Evolutionary conservation across 1,140 invertebrate genomes (phyloP).

Genomic region (Centruroides vittatus): DNA sequence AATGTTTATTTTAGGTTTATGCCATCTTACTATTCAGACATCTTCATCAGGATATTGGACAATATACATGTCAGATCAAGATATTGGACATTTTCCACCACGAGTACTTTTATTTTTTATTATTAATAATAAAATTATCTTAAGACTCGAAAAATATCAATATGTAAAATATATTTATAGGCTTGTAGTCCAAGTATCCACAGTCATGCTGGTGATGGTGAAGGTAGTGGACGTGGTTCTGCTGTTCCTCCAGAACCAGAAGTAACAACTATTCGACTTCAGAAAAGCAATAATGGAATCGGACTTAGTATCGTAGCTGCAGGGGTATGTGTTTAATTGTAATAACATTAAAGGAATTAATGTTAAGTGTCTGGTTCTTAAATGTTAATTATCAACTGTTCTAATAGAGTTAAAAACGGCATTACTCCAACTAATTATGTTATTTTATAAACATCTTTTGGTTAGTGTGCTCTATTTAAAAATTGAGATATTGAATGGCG

Average conservation of each 20-base stretch:
- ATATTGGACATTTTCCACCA: constrained; percentile 15
- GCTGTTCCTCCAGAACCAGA: constrained; percentile 39
- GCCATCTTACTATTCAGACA: constrained; percentile 73
- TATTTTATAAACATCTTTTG: no score
- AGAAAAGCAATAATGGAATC: constrained; percentile 83
- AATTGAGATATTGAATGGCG: no score
- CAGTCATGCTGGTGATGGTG: constrained; percentile 4
- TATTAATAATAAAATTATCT: background rate
- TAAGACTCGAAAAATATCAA: background rate
- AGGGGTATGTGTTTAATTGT: constrained; percentile 42
- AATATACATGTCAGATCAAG: constrained; percentile 60
- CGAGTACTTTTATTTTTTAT: constrained; percentile 3
- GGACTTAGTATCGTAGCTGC: constrained; percentile 86
- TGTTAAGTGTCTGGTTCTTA: no score
- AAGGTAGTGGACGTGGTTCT: constrained; percentile 2
- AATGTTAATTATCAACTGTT: no score
- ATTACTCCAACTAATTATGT: no score
- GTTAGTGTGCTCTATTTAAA: no score
- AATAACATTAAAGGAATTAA: no score
- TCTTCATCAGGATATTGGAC: constrained; percentile 86
- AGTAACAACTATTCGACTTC: constrained; percentile 70
- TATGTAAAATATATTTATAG: constrained; percentile 27
- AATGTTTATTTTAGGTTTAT: constrained; percentile 40
- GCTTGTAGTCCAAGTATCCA: constrained; percentile 42
- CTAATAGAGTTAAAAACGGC: no score